Evolutionary conservation across 2,797 vertebrate genomes (phyloP).

Genomic region (Enteromius paludinosus): DNA sequence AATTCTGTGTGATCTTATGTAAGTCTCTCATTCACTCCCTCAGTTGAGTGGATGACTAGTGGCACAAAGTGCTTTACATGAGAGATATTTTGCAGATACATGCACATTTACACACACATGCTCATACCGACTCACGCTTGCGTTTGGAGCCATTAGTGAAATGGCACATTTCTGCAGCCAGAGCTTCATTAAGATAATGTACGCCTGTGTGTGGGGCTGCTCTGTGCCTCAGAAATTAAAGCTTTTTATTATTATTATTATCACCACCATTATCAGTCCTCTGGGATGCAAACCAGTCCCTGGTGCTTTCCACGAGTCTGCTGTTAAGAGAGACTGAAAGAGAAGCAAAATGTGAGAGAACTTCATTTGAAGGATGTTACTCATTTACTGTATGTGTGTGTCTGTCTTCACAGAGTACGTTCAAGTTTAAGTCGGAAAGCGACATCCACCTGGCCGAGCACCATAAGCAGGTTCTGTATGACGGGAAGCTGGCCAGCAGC

Average conservation of each 20-base stretch:
- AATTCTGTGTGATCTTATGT: background rate
- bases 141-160: slow-evolving; percentile 40
- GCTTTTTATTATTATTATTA: slow-evolving; percentile 21
- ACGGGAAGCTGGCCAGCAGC: slow-evolving; percentile 88
- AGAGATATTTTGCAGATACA: slow-evolving; percentile 6
- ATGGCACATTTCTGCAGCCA: slow-evolving; percentile 41
- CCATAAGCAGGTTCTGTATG: slow-evolving; percentile 92
- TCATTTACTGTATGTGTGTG: background rate
- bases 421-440: slow-evolving; percentile 97
- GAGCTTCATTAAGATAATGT: slow-evolving; percentile 56
- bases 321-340: background rate
- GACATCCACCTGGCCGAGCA: slow-evolving; percentile 93
- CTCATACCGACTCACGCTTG: background rate
- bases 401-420: slow-evolving; percentile 83
- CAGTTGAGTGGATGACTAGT: slow-evolving; percentile 8
- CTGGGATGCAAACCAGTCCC: slow-evolving; percentile 6
- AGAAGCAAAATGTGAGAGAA: slow-evolving; percentile 12
- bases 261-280: slow-evolving; percentile 16
- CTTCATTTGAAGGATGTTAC: slow-evolving; percentile 10
- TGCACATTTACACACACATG: slow-evolving; percentile 20
- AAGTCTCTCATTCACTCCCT: slow-evolving; percentile 10
- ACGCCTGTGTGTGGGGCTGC: slow-evolving; percentile 20
- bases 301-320: background rate
- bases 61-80: slow-evolving; percentile 18
- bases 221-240: slow-evolving; percentile 47